phyloP scores from a whole-genome alignment of 2,113 vertebrate genomes.

The Irena cyanogastra region DNA sequence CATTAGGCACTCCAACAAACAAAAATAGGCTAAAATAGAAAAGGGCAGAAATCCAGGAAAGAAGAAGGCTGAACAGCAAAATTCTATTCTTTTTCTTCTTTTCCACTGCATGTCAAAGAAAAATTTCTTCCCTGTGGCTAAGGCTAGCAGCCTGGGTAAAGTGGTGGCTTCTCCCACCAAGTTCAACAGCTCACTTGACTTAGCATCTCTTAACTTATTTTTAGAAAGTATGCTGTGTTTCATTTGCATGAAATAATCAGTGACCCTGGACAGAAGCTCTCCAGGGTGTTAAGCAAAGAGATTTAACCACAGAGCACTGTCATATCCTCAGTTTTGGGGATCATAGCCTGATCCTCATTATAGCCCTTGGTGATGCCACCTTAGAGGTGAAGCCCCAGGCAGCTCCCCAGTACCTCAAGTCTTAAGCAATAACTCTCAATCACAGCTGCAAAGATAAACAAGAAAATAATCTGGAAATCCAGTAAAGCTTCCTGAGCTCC shows the following conservation, averaged over 20 bases:
- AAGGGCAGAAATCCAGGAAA: neutral
- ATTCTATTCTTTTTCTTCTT: neutral
- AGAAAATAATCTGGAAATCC: neutral
- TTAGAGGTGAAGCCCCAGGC: neutral
- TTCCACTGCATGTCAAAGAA: neutral
- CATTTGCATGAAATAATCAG: neutral
- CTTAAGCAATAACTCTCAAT: neutral
- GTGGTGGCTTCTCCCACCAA: neutral
- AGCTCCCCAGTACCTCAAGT: neutral
- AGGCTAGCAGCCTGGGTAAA: neutral
- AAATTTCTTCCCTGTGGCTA: neutral
- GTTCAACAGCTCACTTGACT: neutral
- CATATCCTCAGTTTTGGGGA: neutral
- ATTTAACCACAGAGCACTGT: neutral
- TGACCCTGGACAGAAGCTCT: neutral
- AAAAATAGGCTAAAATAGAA: neutral
- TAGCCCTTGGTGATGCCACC: neutral
- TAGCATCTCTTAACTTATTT: neutral
- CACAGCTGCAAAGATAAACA: neutral
- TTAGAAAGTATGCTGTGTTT: neutral
- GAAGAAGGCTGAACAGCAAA: neutral
- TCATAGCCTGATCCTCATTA: neutral
- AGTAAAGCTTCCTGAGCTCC: neutral
- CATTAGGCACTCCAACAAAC: neutral
- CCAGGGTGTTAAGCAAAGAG: neutral